Conservation (phyloP, 1,140 invertebrate species). For the Leptopilina clavipes region DNA sequence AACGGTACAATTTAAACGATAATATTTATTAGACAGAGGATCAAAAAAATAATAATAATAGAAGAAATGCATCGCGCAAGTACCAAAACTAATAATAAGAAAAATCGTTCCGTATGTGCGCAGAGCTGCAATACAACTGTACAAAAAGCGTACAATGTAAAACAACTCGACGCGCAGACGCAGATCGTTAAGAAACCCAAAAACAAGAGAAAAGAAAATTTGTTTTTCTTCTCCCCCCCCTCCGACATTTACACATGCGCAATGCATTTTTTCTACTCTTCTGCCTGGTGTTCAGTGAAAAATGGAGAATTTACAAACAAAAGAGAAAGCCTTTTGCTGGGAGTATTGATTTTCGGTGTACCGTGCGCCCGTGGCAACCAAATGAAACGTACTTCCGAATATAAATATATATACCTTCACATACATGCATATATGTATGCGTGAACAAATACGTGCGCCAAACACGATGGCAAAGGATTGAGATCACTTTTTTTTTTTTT, state of each 20-base stretch:
- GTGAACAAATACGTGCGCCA: neutral
- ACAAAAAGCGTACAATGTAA: too few relatives aligned
- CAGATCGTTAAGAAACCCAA: slow-evolving; percentile 1
- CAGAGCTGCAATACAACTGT: neutral
- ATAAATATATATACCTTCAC: slow-evolving; percentile 37
- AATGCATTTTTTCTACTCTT: neutral
- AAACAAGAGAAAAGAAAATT: neutral
- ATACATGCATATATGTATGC: slow-evolving; percentile 29
- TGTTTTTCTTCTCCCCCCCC: too few relatives aligned
- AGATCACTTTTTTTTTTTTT: neutral
- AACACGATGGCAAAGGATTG: slow-evolving; percentile 6
- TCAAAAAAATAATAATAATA: neutral
- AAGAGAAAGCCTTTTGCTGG: neutral
- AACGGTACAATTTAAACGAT: too few relatives aligned
- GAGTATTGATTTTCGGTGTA: slow-evolving; percentile 25
- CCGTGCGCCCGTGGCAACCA: slow-evolving; percentile 23
- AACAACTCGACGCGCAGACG: neutral
- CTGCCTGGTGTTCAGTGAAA: neutral
- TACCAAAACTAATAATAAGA: too few relatives aligned
- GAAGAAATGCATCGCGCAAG: neutral
- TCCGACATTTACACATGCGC: neutral
- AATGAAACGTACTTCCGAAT: slow-evolving; percentile 32
- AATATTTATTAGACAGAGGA: too few relatives aligned
- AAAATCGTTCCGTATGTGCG: neutral
- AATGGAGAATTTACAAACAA: slow-evolving; percentile 24